phyloP scores from a whole-genome alignment of 2,797 vertebrate species.

The Hoplostethus atlanticus region DNA sequence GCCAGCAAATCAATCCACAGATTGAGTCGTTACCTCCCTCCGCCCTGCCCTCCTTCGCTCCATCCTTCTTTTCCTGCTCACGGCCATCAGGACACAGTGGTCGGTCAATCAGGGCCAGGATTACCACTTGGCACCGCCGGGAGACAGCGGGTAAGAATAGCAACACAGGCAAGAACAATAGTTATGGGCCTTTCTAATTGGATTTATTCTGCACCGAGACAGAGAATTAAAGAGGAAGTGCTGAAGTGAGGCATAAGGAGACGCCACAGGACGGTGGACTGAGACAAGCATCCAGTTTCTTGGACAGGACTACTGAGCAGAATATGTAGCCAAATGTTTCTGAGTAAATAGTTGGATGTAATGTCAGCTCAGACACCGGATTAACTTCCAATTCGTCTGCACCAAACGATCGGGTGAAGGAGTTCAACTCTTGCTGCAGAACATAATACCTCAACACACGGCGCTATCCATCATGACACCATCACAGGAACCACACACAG shows the following conservation, averaged over 20 bases:
- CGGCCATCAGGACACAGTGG: slow-evolving; percentile 24
- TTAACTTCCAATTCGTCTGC: not conserved
- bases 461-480: not conserved
- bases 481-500: not conserved
- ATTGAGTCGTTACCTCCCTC: slow-evolving; percentile 45
- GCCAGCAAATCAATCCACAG: slow-evolving; percentile 50
- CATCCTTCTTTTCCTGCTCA: slow-evolving; percentile 13
- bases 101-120: slow-evolving; percentile 31
- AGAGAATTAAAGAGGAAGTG: not conserved
- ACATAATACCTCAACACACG: not conserved
- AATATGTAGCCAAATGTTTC: not conserved
- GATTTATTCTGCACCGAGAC: not conserved
- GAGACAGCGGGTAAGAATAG: slow-evolving; percentile 23
- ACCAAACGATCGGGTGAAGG: not conserved
- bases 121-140: slow-evolving; percentile 18
- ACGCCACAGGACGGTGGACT: not conserved
- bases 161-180: slow-evolving; percentile 7
- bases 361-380: not conserved
- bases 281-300: not conserved
- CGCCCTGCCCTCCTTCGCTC: not conserved
- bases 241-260: not conserved
- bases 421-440: not conserved
- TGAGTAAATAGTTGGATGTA: not conserved
- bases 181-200: not conserved
- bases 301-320: not conserved